Evolutionary conservation across 2,113 vertebrate species (phyloP).

Genomic region (Odobenus rosmarus): DNA sequence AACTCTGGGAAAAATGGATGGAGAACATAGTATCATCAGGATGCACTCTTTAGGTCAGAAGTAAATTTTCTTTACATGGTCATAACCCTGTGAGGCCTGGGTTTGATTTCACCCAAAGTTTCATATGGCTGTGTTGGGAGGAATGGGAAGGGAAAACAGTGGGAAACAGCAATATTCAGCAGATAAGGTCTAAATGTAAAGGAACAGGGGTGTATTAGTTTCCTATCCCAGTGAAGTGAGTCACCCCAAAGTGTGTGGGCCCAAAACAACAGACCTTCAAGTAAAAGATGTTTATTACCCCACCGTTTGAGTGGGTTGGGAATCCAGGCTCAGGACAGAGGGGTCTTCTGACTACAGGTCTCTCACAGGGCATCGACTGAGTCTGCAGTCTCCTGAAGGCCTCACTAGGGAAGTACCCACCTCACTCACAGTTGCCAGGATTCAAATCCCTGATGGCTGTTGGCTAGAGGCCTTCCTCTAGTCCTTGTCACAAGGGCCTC

Average conservation of each 20-base stretch:
- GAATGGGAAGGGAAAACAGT: background rate
- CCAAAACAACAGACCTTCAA: background rate
- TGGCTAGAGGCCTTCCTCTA: too few relatives aligned
- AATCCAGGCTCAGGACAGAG: background rate
- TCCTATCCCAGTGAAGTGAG: background rate
- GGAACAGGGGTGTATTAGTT: fast-evolving
- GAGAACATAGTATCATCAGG: background rate
- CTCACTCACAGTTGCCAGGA: too few relatives aligned
- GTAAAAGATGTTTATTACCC: background rate
- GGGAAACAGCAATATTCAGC: background rate
- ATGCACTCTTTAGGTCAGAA: too few relatives aligned
- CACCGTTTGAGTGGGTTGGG: fast-evolving
- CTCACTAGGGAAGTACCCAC: background rate
- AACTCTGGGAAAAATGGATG: background rate
- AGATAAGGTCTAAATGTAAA: background rate
- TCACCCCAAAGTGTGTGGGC: fast-evolving
- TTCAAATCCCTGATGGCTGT: background rate
- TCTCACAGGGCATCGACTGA: background rate
- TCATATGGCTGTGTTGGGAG: background rate
- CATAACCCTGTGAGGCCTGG: background rate
- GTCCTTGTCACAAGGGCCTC: background rate
- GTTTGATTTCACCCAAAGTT: background rate
- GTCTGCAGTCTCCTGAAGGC: too few relatives aligned
- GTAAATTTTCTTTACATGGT: background rate
- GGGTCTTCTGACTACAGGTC: fast-evolving